These are phyloP conservation scores for Eupithecia subfuscata DNA, from an alignment of 2,888 invertebrate genomes.

Conservation along the genomic window DNA sequence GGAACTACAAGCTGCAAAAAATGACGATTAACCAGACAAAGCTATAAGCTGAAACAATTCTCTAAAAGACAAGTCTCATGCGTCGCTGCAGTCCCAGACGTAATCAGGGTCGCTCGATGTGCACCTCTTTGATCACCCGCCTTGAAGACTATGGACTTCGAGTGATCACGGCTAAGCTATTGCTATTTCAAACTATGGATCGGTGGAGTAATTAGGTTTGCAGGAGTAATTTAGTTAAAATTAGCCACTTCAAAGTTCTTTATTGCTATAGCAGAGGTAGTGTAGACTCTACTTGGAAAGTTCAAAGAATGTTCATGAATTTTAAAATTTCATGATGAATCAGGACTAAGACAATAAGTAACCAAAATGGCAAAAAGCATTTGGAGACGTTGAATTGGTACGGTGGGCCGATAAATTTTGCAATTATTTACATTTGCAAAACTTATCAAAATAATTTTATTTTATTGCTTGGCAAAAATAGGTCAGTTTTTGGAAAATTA, in stretches of 20 bases:
- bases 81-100: constrained; percentile 73
- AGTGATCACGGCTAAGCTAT: constrained; percentile 32
- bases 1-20: background rate
- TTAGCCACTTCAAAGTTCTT: background rate
- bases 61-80: constrained; percentile 48
- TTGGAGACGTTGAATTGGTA: background rate
- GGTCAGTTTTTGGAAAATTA: too few species aligned
- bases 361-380: background rate
- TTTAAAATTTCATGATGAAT: background rate
- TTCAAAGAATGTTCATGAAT: background rate
- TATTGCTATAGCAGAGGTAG: background rate
- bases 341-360: background rate
- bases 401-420: background rate
- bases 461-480: too few species aligned
- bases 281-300: background rate
- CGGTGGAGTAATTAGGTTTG: background rate
- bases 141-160: constrained; percentile 36
- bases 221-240: background rate
- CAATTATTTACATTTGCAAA: too few species aligned
- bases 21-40: background rate
- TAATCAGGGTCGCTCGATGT: constrained; percentile 70
- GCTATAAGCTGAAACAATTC: constrained; percentile 28
- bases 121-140: constrained; percentile 60
- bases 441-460: too few species aligned
- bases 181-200: constrained; percentile 12